A percentile compares a stretch with the other conserved stretches of the same genome.
phyloP scores from a whole-genome alignment of 2,797 vertebrate genomes.

The Lindbergichthys nudifrons region DNA sequence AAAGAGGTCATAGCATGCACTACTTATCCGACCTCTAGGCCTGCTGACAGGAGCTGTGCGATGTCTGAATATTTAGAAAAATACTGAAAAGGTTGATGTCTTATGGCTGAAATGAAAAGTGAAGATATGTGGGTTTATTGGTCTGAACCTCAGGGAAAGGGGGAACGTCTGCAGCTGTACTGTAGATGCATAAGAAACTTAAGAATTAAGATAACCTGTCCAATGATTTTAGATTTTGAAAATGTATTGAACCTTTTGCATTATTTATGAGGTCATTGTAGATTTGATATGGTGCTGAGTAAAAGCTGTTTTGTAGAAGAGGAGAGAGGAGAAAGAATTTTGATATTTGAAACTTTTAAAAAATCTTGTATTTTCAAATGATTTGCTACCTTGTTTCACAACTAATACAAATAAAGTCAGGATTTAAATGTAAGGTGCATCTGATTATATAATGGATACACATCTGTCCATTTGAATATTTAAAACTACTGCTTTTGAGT shows the following conservation, averaged over 20 bases:
- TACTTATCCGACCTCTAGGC: conserved; percentile 20
- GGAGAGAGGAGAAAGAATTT: not conserved
- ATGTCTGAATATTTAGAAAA: not conserved
- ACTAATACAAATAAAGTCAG: not conserved
- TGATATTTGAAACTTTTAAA: not conserved
- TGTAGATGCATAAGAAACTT: not conserved
- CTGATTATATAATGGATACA: not conserved
- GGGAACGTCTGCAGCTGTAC: not conserved
- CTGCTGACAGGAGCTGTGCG: conserved; percentile 18
- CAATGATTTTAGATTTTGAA: not conserved
- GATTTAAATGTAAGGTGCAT: conserved; percentile 1
- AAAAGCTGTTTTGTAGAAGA: not conserved
- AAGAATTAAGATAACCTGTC: not conserved
- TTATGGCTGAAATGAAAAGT: not conserved
- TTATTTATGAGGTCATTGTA: not conserved
- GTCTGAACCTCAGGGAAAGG: not conserved
- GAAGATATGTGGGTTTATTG: not conserved
- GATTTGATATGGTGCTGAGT: conserved; percentile 1
- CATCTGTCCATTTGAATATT: not conserved
- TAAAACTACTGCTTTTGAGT: not conserved
- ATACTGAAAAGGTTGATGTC: not conserved
- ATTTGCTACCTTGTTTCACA: not conserved
- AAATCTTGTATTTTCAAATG: not conserved
- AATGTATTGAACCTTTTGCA: not conserved
- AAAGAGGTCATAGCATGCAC: conserved; percentile 19